Evolutionary conservation across 2,888 invertebrate species (phyloP).

Genomic region (Drosophila robusta): DNA sequence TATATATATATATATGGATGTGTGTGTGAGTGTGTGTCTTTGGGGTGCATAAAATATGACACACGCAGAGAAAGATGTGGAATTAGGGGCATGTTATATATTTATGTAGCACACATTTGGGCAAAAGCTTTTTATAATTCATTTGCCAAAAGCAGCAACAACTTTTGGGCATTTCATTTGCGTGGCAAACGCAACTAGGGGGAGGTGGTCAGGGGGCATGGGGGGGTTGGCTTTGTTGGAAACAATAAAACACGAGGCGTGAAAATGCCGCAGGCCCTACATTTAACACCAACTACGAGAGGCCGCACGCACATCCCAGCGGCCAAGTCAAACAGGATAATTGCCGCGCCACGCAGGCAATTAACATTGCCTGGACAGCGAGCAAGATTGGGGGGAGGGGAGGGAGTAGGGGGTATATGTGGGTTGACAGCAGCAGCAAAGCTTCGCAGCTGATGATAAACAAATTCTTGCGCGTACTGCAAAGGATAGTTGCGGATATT

Average conservation of each 20-base stretch:
- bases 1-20: constrained; percentile 2
- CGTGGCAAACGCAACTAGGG: constrained; percentile 10
- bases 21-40: constrained; percentile 19
- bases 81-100: constrained; percentile 43
- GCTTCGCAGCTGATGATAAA: constrained; percentile 13
- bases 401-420: background rate
- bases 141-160: constrained; percentile 42
- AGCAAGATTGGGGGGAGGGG: background rate
- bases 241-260: constrained; percentile 70
- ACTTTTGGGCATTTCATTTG: constrained; percentile 46
- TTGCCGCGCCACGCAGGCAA: constrained; percentile 53
- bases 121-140: constrained; percentile 60
- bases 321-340: constrained; percentile 59
- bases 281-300: constrained; percentile 62
- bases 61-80: constrained; percentile 14
- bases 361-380: constrained; percentile 34
- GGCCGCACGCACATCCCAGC: constrained; percentile 47
- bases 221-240: constrained; percentile 2
- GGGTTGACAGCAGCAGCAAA: constrained; percentile 6
- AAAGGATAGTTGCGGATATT: constrained; percentile 17
- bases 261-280: constrained; percentile 68
- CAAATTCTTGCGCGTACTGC: too few relatives aligned
- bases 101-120: constrained; percentile 57
- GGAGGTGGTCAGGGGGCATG: too few relatives aligned
- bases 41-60: constrained; percentile 60